Evolutionary conservation across 2,888 invertebrate genomes (phyloP), one percentile per base, ranked within the genome.

Genomic region (Stenichneumon culpator): DNA sequence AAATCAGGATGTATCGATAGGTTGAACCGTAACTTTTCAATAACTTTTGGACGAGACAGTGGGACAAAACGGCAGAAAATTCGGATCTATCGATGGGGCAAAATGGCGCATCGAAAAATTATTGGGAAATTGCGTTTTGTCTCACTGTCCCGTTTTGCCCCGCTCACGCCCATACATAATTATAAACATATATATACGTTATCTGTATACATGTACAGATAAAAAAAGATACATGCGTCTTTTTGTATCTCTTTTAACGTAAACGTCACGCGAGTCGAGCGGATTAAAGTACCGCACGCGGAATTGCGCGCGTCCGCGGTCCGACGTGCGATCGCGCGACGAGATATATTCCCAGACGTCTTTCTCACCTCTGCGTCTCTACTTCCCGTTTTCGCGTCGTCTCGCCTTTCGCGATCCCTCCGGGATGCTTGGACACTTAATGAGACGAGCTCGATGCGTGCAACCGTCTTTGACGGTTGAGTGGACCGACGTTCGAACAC

Each of bases 311-410:
- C 47, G 22, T 22, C 67, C 65, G 14, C 47, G 79, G 72, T 72
- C 25, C 39, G 52, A 69, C 79, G 44, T 44, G 22, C 60, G 54
- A 60, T 72, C 60, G 70, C 47, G 14, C 4, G 19, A 44, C 70
- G 54, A 79, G 70, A 83, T 79, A 83, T 67, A 19, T 39, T 52
- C 70, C 39, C 60, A 22, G 54, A 75, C 75, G 67, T 68, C 50
- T 68, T 73, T 79, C 60, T 70, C 65, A 44, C 67, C 54, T 77
- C 60, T 67, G 39, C 68, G n/a, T 75, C 67, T 70, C 14, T 22
- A 19, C 14, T 65, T 68, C 22, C 36, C 47, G 22, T 63, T n/a
- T 65, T 67, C 32, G 44, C 32, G 16, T 57, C 67, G 72, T 44
- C 52, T 47, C 74, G 65, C 73, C 47, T 60, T 73, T 60, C 72